Percentiles rank a stretch among this genome's conserved stretches.
These are phyloP conservation scores for Orchesella flavescens DNA, from an alignment of 2,888 invertebrate species.

Conservation along the genomic window DNA sequence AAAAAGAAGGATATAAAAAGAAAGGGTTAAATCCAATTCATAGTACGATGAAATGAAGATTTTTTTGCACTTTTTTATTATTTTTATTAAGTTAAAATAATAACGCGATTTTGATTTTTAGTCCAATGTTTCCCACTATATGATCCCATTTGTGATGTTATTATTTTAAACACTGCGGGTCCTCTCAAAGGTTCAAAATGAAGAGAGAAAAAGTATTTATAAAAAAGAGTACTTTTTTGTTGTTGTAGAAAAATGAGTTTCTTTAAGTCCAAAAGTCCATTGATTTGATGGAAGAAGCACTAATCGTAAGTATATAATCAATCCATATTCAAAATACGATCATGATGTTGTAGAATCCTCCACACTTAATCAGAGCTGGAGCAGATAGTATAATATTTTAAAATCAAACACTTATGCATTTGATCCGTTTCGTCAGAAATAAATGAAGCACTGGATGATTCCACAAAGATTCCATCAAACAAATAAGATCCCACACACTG, in stretches of 20 bases:
- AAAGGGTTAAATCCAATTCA: slow-evolving; percentile 44
- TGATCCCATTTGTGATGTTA: slow-evolving; percentile 49
- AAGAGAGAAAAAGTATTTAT: not conserved
- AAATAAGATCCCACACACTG: not conserved
- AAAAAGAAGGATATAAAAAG: slow-evolving; percentile 18
- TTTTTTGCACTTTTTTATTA: slow-evolving; percentile 20
- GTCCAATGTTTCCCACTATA: slow-evolving; percentile 54
- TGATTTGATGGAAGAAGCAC: not conserved
- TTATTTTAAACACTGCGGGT: not conserved
- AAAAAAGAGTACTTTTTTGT: slow-evolving; percentile 1
- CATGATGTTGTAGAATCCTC: no score
- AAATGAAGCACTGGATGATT: not conserved
- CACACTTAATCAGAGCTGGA: no score
- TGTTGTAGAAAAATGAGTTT: not conserved
- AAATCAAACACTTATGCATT: no score
- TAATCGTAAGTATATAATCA: not conserved
- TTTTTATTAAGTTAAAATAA: slow-evolving; percentile 33
- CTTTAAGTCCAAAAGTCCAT: not conserved
- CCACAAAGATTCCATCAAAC: not conserved
- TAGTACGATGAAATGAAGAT: not conserved
- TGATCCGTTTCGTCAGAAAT: no score
- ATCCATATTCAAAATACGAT: not conserved
- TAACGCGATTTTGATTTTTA: slow-evolving; percentile 27
- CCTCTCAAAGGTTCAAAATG: not conserved
- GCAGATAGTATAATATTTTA: no score